phyloP scores from a whole-genome alignment of 2,888 invertebrate genomes.

The Hanleya hanleyi region DNA sequence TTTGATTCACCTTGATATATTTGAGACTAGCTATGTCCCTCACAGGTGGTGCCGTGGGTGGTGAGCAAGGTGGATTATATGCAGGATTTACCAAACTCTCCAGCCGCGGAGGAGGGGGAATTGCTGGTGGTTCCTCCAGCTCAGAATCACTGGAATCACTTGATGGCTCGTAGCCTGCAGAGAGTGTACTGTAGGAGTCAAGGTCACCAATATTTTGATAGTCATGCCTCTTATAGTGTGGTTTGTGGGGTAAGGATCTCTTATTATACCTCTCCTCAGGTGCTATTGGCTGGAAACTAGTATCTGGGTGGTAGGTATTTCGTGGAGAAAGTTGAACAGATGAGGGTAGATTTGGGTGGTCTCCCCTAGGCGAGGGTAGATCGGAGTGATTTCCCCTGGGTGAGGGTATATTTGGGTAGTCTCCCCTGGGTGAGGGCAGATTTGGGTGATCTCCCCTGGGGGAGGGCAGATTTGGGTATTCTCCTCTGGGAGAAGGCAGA shows the following conservation, averaged over 20 bases:
- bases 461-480: no score
- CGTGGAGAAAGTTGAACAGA: not conserved
- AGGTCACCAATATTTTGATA: not conserved
- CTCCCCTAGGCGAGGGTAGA: not conserved
- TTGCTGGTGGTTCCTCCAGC: constrained; percentile 22
- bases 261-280: not conserved
- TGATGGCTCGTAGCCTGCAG: not conserved
- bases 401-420: not conserved
- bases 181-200: not conserved
- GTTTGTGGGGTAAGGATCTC: not conserved
- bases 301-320: not conserved
- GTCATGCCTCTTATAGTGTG: not conserved
- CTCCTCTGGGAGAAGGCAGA: not conserved
- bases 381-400: not conserved
- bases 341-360: no score
- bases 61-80: constrained; percentile 38
- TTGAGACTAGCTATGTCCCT: constrained; percentile 82
- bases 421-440: not conserved
- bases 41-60: constrained; percentile 76
- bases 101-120: constrained; percentile 41
- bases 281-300: not conserved
- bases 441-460: not conserved
- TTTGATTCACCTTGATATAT: constrained; percentile 80
- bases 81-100: constrained; percentile 31
- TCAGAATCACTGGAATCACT: constrained; percentile 5